Base-by-base conservation (phyloP, 2,113 vertebrate species). In the Salvator merianae region DNA sequence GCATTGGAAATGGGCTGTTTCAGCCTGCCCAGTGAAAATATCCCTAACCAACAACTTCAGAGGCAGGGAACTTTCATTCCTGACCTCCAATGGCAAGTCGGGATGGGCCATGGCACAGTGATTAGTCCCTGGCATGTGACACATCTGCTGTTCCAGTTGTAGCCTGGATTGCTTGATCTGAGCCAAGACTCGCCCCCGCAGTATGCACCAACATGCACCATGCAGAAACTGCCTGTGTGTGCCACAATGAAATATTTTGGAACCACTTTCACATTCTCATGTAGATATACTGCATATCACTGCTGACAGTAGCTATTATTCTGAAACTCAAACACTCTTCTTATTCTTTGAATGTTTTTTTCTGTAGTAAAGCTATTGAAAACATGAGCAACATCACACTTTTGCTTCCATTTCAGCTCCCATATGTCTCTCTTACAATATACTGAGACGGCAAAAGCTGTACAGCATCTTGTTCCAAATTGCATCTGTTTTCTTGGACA, bases 401-500 rank as follows among this genome's bases (percentile, higher is more conserved):
- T 7, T 70, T 28, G 43, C 59, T 83, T 86, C 3, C 7, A 7
- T 63, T 30, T 69, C 20, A 87, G 36, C 70, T 36, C 22, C 8
- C 12, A n/a, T 43, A 62, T 68, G 36, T 74, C 24, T 62, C 30
- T 32, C 81, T 24, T 76, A 32, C 1, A 9, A 76, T 53, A n/a
- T 36, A 66, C 12, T 20, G 16, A 82, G 12, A 6, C n/a, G 26
- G 47, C 55, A 59, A 62, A 90, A 84, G 1, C 82, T 85, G 24
- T 55, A n/a, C 79, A 75, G 40, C 34, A 53, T 77, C 81, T 32
- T 32, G 55, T 71, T 86, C 63, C 72, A 85, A 90, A 84, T 7
- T 55, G 75, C 2, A 9, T 81, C 55, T 84, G 12, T 26, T 87
- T 84, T 32, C 22, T 83, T 89, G 73, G 74, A 81, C 84, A 47